Conservation (phyloP, 2,113 vertebrate species). For the Cebidichthys violaceus region DNA sequence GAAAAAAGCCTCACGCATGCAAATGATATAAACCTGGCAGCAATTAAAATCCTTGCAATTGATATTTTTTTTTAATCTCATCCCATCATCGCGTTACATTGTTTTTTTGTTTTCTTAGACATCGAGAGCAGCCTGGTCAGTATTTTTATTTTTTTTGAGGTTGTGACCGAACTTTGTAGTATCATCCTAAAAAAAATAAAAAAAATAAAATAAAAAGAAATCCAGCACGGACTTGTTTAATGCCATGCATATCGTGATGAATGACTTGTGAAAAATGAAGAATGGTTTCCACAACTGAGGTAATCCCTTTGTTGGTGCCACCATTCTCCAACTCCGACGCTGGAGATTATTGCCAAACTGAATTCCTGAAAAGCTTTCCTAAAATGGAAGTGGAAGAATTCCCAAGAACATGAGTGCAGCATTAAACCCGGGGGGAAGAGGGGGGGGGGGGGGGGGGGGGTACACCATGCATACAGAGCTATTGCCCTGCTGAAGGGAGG, state of each 20-base stretch:
- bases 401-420: neutral
- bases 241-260: neutral
- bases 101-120: neutral
- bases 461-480: neutral
- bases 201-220: neutral
- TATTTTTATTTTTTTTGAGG: neutral
- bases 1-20: neutral
- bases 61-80: neutral
- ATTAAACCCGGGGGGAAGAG: neutral
- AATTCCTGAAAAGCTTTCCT: conserved; percentile 19
- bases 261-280: neutral
- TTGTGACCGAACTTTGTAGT: neutral
- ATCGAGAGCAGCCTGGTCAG: neutral
- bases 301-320: neutral
- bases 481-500: neutral
- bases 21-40: neutral
- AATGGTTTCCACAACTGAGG: conserved; percentile 6
- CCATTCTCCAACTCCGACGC: neutral
- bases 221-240: neutral
- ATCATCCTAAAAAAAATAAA: neutral
- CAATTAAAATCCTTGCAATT: neutral
- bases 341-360: neutral
- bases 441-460: neutral
- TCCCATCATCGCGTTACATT: conserved; percentile 6
- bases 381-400: neutral